These are phyloP conservation scores for Eumerus sabulonum DNA, from an alignment of 2,888 invertebrate species.

Conservation along the genomic window DNA sequence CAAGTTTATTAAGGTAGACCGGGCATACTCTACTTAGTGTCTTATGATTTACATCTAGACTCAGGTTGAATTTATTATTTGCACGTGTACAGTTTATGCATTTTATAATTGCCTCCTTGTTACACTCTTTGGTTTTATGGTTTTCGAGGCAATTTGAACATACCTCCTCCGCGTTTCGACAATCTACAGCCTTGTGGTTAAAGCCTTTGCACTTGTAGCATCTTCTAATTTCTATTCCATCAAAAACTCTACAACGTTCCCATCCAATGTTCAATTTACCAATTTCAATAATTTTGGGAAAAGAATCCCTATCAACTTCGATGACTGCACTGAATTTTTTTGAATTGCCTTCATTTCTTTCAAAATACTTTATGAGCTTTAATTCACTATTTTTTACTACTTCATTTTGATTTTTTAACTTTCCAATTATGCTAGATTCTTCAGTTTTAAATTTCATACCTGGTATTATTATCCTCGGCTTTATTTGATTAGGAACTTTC, in stretches of 20 bases:
- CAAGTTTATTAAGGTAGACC: conserved; percentile 11
- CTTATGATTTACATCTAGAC: conserved; percentile 15
- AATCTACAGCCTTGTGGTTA: conserved; percentile 29
- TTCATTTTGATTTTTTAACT: conserved; percentile 1
- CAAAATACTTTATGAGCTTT: conserved; percentile 9
- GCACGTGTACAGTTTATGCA: conserved; percentile 32
- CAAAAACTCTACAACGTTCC: conserved; percentile 6
- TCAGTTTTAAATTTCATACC: conserved; percentile 11
- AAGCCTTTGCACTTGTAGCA: conserved; percentile 32
- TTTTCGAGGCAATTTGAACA: conserved; percentile 24
- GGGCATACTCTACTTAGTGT: conserved; percentile 12
- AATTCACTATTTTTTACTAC: conserved; percentile 9
- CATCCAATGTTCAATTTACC: conserved; percentile 18
- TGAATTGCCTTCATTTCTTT: background rate
- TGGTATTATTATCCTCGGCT: conserved; percentile 4
- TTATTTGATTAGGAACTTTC: conserved; percentile 15
- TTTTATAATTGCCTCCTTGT: conserved; percentile 17
- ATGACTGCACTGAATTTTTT: conserved; percentile 1
- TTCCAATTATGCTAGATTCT: background rate
- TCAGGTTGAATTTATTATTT: conserved; percentile 27
- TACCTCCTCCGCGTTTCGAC: conserved; percentile 15
- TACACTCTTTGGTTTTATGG: conserved; percentile 32
- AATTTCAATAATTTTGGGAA: conserved; percentile 3
- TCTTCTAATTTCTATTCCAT: conserved; percentile 5
- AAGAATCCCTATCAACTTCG: conserved; percentile 11